These are phyloP conservation scores for Drosophila nebulosa DNA, from an alignment of 1,140 invertebrate species.

Conservation along the genomic window DNA sequence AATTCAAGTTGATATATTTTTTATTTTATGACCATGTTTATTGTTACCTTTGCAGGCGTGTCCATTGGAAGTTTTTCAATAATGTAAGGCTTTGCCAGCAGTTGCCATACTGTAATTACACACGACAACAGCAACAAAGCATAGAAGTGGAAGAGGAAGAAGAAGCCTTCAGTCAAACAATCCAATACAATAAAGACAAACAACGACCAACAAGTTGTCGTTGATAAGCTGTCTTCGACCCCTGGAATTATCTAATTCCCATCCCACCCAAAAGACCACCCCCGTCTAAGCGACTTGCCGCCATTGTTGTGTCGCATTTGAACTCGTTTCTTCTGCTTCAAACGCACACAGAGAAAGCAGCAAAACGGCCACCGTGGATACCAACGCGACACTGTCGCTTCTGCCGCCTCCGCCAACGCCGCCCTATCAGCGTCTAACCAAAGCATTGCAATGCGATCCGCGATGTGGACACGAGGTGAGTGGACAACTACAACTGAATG, in stretches of 20 bases:
- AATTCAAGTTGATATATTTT: background rate
- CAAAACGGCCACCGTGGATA: slow-evolving; percentile 81
- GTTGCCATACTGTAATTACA: slow-evolving; percentile 43
- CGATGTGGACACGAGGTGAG: slow-evolving; percentile 81
- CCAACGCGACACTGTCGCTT: slow-evolving; percentile 49
- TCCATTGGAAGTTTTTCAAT: slow-evolving; percentile 40
- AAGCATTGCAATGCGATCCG: slow-evolving; percentile 80
- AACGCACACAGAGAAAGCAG: slow-evolving; percentile 48
- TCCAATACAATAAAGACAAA: slow-evolving; percentile 2
- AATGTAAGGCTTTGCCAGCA: slow-evolving; percentile 38
- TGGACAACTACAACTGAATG: slow-evolving; percentile 25
- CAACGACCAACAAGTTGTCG: slow-evolving; percentile 45
- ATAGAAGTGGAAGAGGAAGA: background rate
- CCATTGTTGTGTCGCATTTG: background rate
- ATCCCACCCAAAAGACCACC: background rate
- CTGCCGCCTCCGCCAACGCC: slow-evolving; percentile 72
- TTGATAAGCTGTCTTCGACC: slow-evolving; percentile 1
- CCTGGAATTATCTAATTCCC: background rate
- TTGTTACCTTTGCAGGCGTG: slow-evolving; percentile 27
- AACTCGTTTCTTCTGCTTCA: slow-evolving; percentile 4
- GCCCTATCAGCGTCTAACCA: slow-evolving; percentile 80
- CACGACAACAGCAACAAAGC: slow-evolving; percentile 13
- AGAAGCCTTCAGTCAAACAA: background rate
- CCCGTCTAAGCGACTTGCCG: background rate
- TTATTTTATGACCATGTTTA: background rate